Conservation (phyloP, 2,797 vertebrate species). For the Lithobates pipiens region DNA sequence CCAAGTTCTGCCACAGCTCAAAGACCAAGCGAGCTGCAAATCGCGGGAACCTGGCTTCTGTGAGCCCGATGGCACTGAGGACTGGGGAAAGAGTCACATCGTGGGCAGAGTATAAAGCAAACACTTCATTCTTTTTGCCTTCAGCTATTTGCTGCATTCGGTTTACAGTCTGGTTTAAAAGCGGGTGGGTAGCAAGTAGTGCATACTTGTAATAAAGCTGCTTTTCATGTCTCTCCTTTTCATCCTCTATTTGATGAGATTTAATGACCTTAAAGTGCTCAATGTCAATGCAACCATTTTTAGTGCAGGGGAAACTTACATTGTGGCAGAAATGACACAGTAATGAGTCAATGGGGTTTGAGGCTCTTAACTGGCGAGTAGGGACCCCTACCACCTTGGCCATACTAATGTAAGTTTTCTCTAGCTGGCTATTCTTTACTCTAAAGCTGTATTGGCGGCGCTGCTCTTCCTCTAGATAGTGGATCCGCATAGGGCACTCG, state of each 20-base stretch:
- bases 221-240: slow-evolving; percentile 83
- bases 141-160: slow-evolving; percentile 84
- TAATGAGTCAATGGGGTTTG: slow-evolving; percentile 94
- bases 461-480: slow-evolving; percentile 92
- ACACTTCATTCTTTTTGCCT: slow-evolving; percentile 79
- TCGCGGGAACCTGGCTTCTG: slow-evolving; percentile 88
- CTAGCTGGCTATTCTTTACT: slow-evolving; percentile 82
- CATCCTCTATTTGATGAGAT: slow-evolving; percentile 90
- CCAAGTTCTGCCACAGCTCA: slow-evolving; percentile 91
- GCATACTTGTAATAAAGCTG: slow-evolving; percentile 89
- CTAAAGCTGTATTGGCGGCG: slow-evolving; percentile 88
- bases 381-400: slow-evolving; percentile 85
- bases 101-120: slow-evolving; percentile 90
- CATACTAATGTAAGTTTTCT: slow-evolving; percentile 88
- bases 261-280: slow-evolving; percentile 92
- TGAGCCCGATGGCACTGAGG: slow-evolving; percentile 91
- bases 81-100: slow-evolving; percentile 93
- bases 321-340: slow-evolving; percentile 94
- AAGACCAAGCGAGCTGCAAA: slow-evolving; percentile 94
- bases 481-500: slow-evolving; percentile 89
- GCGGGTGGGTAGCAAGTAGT: slow-evolving; percentile 87
- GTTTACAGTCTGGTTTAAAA: slow-evolving; percentile 87
- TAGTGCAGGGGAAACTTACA: slow-evolving; percentile 88
- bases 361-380: slow-evolving; percentile 86
- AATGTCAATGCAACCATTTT: slow-evolving; percentile 81